A percentile compares a stretch with the other conserved stretches of the same genome.
These are phyloP conservation scores for Nasonia longicornis DNA, from an alignment of 1,140 invertebrate genomes.

Conservation along the genomic window DNA sequence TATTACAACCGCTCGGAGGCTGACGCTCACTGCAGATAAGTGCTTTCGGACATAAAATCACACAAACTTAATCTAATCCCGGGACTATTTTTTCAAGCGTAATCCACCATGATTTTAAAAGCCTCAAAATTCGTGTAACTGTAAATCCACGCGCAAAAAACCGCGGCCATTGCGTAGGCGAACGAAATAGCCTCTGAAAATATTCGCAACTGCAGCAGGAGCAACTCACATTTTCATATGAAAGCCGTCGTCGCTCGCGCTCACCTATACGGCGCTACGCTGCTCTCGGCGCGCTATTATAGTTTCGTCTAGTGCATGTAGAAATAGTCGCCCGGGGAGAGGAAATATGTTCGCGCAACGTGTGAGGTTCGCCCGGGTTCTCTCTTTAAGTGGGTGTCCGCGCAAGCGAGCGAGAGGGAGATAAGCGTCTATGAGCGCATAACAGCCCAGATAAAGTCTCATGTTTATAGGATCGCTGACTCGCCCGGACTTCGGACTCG, in stretches of 20 bases:
- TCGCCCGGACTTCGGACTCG: constrained; percentile 26
- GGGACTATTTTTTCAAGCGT: background rate
- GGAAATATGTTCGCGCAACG: constrained; percentile 51
- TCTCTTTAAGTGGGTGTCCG: constrained; percentile 64
- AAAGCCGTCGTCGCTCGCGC: background rate
- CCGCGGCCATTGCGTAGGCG: background rate
- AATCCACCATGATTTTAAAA: background rate
- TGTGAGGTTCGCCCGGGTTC: constrained; percentile 59
- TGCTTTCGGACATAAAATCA: too few species aligned
- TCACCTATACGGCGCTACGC: background rate
- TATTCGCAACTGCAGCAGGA: background rate
- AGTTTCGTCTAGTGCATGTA: background rate
- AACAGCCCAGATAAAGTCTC: constrained; percentile 64
- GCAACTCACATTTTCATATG: background rate
- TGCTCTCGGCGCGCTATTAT: background rate
- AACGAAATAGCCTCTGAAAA: background rate
- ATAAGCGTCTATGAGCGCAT: constrained; percentile 61
- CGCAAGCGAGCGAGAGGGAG: constrained; percentile 44
- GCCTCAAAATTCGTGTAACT: background rate
- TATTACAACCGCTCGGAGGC: too few species aligned
- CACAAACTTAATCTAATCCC: background rate
- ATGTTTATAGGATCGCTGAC: constrained; percentile 63
- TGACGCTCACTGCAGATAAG: too few species aligned
- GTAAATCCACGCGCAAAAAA: background rate
- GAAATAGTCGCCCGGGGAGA: background rate